phyloP scores from a whole-genome alignment of 1,140 invertebrate species.

The Megalonaias nervosa region DNA sequence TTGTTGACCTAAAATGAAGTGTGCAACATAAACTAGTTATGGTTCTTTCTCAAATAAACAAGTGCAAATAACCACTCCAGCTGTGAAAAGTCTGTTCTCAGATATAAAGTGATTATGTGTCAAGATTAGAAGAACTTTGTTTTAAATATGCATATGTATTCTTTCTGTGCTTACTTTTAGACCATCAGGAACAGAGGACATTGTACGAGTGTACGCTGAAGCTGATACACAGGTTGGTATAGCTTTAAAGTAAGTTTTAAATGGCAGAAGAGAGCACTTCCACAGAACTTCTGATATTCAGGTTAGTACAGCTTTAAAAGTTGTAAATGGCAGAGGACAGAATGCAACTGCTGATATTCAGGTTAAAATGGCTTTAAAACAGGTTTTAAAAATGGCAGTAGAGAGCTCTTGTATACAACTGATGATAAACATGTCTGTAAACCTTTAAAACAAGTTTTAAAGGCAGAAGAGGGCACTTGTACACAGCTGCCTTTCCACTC shows the following conservation, averaged over 20 bases:
- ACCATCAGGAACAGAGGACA: slow-evolving; percentile 97
- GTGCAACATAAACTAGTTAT: too few species aligned
- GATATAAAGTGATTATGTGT: too few species aligned
- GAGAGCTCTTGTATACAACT: neutral
- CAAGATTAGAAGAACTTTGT: too few species aligned
- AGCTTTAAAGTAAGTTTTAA: neutral
- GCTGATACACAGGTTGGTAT: slow-evolving; percentile 79
- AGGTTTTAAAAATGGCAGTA: too few species aligned
- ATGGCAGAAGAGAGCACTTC: neutral
- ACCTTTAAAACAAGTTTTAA: neutral
- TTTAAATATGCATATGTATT: too few species aligned
- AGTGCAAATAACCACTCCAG: too few species aligned
- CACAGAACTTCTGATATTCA: neutral
- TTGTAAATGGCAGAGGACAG: neutral
- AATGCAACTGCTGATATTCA: neutral
- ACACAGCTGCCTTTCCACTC: neutral
- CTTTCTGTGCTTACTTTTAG: slow-evolving; percentile 72
- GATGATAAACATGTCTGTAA: neutral
- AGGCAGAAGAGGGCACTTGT: neutral
- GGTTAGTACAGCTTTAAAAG: neutral
- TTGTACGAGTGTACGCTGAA: slow-evolving; percentile 97
- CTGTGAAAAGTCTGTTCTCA: too few species aligned
- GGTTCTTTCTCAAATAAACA: too few species aligned
- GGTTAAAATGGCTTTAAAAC: slow-evolving; percentile 18
- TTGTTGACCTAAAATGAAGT: too few species aligned